Percentiles rank a stretch among this genome's conserved stretches.
Evolutionary conservation across 2,113 vertebrate genomes (phyloP).

Genomic region (Paramisgurnus dabryanus): DNA sequence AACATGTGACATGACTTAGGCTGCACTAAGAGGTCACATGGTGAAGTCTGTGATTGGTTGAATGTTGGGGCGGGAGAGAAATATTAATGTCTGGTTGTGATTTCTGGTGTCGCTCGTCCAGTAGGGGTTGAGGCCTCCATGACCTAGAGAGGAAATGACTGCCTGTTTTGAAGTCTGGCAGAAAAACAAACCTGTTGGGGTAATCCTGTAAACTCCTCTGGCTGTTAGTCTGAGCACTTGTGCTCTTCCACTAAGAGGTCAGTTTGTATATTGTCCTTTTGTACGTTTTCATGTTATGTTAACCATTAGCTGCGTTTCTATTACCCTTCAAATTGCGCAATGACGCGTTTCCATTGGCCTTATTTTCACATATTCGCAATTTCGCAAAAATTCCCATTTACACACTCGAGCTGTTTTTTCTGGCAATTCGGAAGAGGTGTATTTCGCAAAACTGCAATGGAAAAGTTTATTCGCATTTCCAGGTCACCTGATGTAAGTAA

Average conservation of each 20-base stretch:
- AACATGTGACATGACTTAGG: slow-evolving; percentile 83
- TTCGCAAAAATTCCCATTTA: too few species aligned
- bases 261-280: slow-evolving; percentile 19
- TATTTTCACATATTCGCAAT: too few species aligned
- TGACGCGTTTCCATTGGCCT: too few species aligned
- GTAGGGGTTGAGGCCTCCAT: slow-evolving; percentile 60
- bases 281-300: neutral
- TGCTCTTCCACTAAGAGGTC: slow-evolving; percentile 35
- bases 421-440: too few species aligned
- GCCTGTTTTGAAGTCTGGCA: slow-evolving; percentile 83
- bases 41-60: slow-evolving; percentile 69
- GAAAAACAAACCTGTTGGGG: slow-evolving; percentile 90
- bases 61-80: slow-evolving; percentile 42
- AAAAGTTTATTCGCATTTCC: too few species aligned
- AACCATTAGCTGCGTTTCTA: neutral
- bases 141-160: slow-evolving; percentile 68
- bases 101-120: slow-evolving; percentile 94
- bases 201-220: neutral
- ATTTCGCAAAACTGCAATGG: too few species aligned
- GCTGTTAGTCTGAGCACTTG: slow-evolving; percentile 3
- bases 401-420: too few species aligned
- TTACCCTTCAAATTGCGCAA: too few species aligned
- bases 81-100: slow-evolving; percentile 76
- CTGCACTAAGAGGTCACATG: slow-evolving; percentile 83
- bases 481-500: too few species aligned